These are phyloP conservation scores for Echinometra lucunter DNA, from an alignment of 53 echinoderm and acorn worm species.

Conservation along the genomic window DNA sequence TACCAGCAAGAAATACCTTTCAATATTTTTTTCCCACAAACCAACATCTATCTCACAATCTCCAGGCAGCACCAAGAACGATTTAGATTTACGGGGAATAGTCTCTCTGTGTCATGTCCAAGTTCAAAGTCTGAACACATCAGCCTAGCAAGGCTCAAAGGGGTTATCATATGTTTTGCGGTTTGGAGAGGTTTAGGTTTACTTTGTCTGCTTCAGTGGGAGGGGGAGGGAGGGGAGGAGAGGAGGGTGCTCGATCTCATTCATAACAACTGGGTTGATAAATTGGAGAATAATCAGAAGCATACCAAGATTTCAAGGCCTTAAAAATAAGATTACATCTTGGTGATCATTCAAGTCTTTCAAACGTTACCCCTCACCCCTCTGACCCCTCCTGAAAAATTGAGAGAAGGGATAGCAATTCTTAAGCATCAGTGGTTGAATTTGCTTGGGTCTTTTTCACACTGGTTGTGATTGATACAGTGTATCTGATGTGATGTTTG, in stretches of 20 bases:
- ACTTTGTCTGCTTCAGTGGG: slow-evolving; percentile 20
- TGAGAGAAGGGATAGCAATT: background rate
- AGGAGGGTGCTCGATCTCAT: slow-evolving; percentile 7
- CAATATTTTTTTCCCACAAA: background rate
- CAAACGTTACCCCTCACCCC: background rate
- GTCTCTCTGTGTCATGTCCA: background rate
- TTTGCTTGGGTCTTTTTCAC: slow-evolving; percentile 1
- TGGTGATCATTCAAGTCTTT: background rate
- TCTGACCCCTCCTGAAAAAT: background rate
- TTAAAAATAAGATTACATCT: background rate
- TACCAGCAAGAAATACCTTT: background rate
- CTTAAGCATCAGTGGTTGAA: background rate
- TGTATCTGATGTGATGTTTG: background rate
- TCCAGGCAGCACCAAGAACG: background rate
- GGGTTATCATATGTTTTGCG: slow-evolving; percentile 53
- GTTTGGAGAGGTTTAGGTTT: slow-evolving; percentile 7
- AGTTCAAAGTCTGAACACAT: background rate
- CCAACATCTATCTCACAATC: background rate
- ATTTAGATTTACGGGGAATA: background rate
- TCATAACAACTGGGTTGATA: slow-evolving; percentile 47
- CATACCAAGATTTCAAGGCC: slow-evolving; percentile 31
- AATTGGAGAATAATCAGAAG: slow-evolving; percentile 23
- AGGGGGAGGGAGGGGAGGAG: background rate
- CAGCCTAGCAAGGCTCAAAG: slow-evolving; percentile 41
- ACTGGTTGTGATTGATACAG: background rate